Base-by-base conservation (phyloP, 1,140 invertebrate genomes). In the Heliconius hermathena region DNA sequence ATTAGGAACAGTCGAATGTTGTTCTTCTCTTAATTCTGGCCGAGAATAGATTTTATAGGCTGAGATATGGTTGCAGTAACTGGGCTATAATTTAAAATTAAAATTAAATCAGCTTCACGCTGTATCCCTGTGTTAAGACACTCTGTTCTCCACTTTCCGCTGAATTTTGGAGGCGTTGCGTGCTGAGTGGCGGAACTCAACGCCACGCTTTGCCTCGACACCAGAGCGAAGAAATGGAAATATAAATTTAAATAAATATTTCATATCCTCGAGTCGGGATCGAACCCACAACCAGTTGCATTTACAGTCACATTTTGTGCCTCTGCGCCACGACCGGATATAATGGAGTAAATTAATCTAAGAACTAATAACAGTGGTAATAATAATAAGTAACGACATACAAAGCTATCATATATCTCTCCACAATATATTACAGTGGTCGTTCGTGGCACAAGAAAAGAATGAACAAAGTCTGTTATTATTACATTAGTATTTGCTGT, bases 381-480 rank as follows among this genome's bases (percentile, higher is more conserved):
- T 66, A 66, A 66, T 66, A 66, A 66, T 29, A 29, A 29, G 26
- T 66, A 29, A 66, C 60, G 22, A 66, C 22, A 66, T 11, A 29
- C 1, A 66, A 9, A 5, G 26, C 20, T 2, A 66, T 66, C 1
- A 18, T 66, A 66, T 9, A 22, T n/a, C 20, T 20, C 20, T 11
- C 60, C 22, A 13, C 13, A 29, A 66, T 66, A 29, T 16, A 66
- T 26, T 8, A 26, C 26, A 26, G 26, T 22, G 60, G 13, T 26
- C 57, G 22, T 60, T 66, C 26, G 73, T 71, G 66, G 71, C 75
- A 54, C 70, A 22, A 77, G 70, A 72, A 77, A 77, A 72, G 70
- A 54, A 49, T 26, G 33, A 22, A 33, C 20, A 71, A 60, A 76
- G 66, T 77, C 46, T 46, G 76, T 54, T 71, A 57, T 77, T 77